These are phyloP conservation scores for Ladona fulva DNA, from an alignment of 1,140 invertebrate species.

Conservation along the genomic window DNA sequence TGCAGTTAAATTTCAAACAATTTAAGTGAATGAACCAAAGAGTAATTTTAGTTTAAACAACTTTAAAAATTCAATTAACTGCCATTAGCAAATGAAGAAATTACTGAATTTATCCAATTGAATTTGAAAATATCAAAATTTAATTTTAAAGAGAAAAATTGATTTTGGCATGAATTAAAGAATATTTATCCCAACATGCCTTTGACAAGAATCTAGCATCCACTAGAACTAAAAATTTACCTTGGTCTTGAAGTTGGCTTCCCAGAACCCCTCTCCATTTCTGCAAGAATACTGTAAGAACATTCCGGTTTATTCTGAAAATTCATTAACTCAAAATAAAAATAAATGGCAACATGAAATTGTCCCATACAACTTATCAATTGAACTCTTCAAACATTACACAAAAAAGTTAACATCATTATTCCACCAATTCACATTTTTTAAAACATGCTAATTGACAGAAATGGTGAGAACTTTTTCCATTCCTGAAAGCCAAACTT, in stretches of 20 bases:
- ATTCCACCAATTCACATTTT: conserved; percentile 6
- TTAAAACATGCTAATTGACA: conserved; percentile 10
- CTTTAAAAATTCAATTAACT: too few relatives aligned
- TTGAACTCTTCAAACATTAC: neutral
- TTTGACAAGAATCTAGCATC: neutral
- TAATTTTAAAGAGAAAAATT: neutral
- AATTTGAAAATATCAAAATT: neutral
- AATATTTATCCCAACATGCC: neutral
- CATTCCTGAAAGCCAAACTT: conserved; percentile 16
- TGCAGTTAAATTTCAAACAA: too few relatives aligned
- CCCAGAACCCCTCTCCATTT: conserved; percentile 17
- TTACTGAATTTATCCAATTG: too few relatives aligned
- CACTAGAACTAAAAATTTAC: conserved; percentile 16
- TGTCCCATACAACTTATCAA: neutral
- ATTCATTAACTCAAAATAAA: conserved; percentile 16
- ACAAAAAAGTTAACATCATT: neutral
- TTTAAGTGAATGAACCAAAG: too few relatives aligned
- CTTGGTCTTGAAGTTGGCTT: conserved; percentile 16
- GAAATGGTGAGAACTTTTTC: conserved; percentile 14
- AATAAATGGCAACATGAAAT: conserved; percentile 10
- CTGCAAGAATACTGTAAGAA: conserved; percentile 17
- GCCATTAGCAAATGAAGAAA: too few relatives aligned
- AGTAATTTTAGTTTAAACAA: too few relatives aligned
- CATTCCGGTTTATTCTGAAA: conserved; percentile 14
- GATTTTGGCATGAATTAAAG: neutral